Evolutionary conservation across 2,888 invertebrate species (phyloP), one percentile per base, ranked within the genome.

Genomic region (Drosophila koepferae): DNA sequence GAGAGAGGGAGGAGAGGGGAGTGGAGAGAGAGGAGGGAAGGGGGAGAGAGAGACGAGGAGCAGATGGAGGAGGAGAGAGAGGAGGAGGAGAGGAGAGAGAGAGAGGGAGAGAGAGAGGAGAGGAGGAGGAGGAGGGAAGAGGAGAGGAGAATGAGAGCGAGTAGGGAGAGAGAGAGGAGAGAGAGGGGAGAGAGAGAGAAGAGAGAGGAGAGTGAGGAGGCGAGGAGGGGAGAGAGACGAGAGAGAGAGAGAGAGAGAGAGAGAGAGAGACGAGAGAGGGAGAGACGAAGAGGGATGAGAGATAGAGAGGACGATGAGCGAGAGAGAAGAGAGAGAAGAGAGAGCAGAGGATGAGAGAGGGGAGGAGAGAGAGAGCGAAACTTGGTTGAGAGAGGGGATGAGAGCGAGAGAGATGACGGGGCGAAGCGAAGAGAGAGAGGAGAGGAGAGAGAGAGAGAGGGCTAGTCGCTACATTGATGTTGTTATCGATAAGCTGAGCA

Each of bases 401-500:
- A 43, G 20, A 20, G 43, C 63, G 60, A 70, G 60, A 73, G 63
- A 49, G 10, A 18, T n/a, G n/a, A n/a, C n/a, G n/a, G n/a, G n/a
- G n/a, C n/a, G n/a, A n/a, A n/a, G n/a, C n/a, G n/a, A n/a, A n/a
- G n/a, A 12, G 4, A 20, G 20, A 20, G 20, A 20, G 20, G 2
- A 2, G 2, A 2, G 2, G 20, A 38, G 14, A 5, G 20, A 43
- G 20, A 12, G 43, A 65, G 60, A 70, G 60, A 73, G 63, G 46
- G 49, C n/a, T n/a, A 28, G 48, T 31, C 7, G 23, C 40, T 41
- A 65, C 34, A 40, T 48, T 51, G 65, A 63, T 65, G 69, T 40
- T 53, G 59, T 74, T 74, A 74, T 78, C 78, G 59, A 77, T 78
- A 70, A 65, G 51, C 68, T 14, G 9, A 16, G 14, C 12, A 34